Evolutionary conservation across 2,797 vertebrate species (phyloP).

Genomic region (Dermochelys coriacea): DNA sequence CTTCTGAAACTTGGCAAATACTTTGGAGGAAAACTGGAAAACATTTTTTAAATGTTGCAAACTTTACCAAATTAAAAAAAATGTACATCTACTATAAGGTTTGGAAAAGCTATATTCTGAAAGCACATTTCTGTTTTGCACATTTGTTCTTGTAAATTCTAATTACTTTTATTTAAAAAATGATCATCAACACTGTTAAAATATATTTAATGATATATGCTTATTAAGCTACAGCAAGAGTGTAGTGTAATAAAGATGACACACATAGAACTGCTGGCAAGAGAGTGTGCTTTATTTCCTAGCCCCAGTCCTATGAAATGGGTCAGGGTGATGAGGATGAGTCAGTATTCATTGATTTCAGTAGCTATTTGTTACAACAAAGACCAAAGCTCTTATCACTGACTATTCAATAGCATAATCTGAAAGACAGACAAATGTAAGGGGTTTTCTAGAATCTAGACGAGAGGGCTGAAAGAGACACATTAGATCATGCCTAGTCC

Average conservation of each 20-base stretch:
- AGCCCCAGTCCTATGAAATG: neutral
- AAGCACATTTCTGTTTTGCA: neutral
- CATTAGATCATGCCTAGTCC: neutral
- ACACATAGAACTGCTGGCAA: accelerated
- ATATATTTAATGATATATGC: neutral
- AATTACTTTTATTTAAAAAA: neutral
- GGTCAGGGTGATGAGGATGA: neutral
- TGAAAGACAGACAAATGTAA: neutral
- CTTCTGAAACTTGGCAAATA: neutral
- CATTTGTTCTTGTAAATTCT: accelerated
- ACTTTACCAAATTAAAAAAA: neutral
- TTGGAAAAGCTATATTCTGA: neutral
- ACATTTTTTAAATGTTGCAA: accelerated
- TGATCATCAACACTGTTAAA: neutral
- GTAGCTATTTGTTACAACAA: neutral
- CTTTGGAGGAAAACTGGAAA: neutral
- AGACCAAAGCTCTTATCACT: neutral
- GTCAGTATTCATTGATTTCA: neutral
- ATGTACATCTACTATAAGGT: neutral
- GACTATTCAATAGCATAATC: neutral
- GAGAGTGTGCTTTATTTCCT: neutral
- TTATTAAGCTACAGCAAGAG: neutral
- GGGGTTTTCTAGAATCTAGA: neutral
- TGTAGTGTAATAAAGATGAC: neutral
- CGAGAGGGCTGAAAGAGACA: neutral